Percentiles rank a stretch among this genome's conserved stretches.
These are phyloP conservation scores for Sabatieria punctata DNA, from an alignment of 2,888 invertebrate genomes.

Conservation along the genomic window DNA sequence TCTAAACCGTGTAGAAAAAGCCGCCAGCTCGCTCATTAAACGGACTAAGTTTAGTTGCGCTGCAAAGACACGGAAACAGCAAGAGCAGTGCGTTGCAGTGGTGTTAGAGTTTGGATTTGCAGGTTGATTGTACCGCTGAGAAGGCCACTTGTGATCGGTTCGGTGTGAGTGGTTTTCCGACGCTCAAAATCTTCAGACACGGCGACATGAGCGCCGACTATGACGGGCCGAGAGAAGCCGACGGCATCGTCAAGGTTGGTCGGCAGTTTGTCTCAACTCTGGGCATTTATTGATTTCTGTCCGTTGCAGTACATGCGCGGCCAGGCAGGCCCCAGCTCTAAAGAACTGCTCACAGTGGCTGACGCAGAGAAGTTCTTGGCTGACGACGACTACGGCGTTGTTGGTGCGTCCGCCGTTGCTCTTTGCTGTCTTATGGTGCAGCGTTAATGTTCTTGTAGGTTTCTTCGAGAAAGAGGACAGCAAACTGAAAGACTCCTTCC, in stretches of 20 bases:
- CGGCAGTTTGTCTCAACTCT: not conserved
- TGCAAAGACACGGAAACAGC: no score
- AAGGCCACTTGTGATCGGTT: conserved; percentile 52
- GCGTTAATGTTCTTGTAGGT: conserved; percentile 30
- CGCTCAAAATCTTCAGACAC: conserved; percentile 63
- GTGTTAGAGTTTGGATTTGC: conserved; percentile 5
- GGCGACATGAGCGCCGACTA: conserved; percentile 66
- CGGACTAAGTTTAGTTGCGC: no score
- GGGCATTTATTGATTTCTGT: not conserved
- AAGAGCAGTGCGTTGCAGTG: no score
- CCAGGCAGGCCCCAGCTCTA: conserved; percentile 89
- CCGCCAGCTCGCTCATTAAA: no score
- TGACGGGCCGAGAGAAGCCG: conserved; percentile 30
- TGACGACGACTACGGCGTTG: conserved; percentile 31
- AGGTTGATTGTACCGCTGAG: conserved; percentile 30
- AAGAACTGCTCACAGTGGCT: conserved; percentile 52
- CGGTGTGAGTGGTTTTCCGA: conserved; percentile 88
- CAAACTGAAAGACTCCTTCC: conserved; percentile 57
- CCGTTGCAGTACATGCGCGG: conserved; percentile 42
- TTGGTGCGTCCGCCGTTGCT: conserved; percentile 28
- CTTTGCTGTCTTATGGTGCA: not conserved
- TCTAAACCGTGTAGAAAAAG: no score
- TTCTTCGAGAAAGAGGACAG: conserved; percentile 37
- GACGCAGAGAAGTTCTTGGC: conserved; percentile 40
- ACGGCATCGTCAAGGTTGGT: conserved; percentile 26